Evolutionary conservation across 1,140 invertebrate genomes (phyloP).

Genomic region (Lasioglossum albipes): DNA sequence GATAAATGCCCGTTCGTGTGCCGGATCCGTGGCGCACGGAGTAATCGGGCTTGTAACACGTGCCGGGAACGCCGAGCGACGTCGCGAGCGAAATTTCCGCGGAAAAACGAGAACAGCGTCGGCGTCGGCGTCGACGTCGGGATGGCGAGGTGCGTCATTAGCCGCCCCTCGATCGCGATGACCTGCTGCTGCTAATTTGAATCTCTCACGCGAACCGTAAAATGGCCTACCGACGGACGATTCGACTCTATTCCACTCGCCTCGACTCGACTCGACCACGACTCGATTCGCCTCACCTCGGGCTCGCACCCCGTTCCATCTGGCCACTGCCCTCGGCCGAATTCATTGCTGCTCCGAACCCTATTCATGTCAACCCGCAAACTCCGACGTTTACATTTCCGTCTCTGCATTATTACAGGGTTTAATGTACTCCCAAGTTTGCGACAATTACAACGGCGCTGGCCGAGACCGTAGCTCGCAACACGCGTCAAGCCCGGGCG

Average conservation of each 20-base stretch:
- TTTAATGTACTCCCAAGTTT: slow-evolving; percentile 16
- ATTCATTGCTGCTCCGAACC: not conserved
- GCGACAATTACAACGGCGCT: slow-evolving; percentile 23
- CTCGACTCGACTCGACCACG: not conserved
- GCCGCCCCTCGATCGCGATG: not conserved
- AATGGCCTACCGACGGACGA: slow-evolving; percentile 1
- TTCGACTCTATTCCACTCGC: too few relatives aligned
- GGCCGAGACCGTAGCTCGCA: not conserved
- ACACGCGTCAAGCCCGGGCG: slow-evolving; percentile 1
- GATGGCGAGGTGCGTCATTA: not conserved
- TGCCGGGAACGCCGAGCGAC: slow-evolving; percentile 13
- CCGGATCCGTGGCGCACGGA: slow-evolving; percentile 20
- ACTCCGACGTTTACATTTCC: slow-evolving; percentile 15
- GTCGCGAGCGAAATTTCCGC: not conserved
- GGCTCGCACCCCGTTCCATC: not conserved
- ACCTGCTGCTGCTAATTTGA: not conserved
- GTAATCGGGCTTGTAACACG: slow-evolving; percentile 51
- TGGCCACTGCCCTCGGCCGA: not conserved
- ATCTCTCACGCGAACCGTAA: slow-evolving; percentile 24
- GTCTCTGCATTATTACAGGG: slow-evolving; percentile 9
- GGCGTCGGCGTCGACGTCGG: too few relatives aligned
- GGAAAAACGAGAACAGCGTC: not conserved
- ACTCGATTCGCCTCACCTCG: too few relatives aligned
- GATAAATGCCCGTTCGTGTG: slow-evolving; percentile 49
- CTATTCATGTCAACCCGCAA: not conserved